phyloP scores from a whole-genome alignment of 2,797 vertebrate genomes.

The Microctenopoma stevenorrisi region DNA sequence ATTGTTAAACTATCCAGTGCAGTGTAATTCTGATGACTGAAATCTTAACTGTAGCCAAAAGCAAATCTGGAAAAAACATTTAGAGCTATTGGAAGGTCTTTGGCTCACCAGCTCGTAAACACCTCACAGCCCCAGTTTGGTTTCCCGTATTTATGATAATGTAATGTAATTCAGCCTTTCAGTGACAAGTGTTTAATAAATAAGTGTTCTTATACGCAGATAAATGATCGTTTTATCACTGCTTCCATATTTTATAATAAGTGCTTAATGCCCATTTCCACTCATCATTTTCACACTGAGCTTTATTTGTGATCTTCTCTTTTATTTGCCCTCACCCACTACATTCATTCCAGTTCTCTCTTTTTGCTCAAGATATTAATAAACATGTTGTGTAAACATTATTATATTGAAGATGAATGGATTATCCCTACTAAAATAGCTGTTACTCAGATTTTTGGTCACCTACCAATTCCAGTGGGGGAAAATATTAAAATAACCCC shows the following conservation, averaged over 20 bases:
- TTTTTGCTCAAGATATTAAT: constrained; percentile 45
- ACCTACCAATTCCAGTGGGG: constrained; percentile 81
- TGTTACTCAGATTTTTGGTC: constrained; percentile 84
- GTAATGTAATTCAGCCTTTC: constrained; percentile 77
- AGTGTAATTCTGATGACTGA: constrained; percentile 9
- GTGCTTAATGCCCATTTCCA: constrained; percentile 83
- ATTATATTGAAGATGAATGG: constrained; percentile 77
- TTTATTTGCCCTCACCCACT: constrained; percentile 68
- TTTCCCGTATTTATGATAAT: constrained; percentile 72
- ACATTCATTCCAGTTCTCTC: constrained; percentile 64
- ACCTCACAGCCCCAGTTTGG: constrained; percentile 58
- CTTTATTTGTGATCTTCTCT: constrained; percentile 76
- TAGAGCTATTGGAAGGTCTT: constrained; percentile 30
- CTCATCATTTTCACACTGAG: constrained; percentile 79
- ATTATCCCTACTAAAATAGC: constrained; percentile 84
- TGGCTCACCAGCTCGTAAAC: constrained; percentile 53
- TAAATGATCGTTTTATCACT: constrained; percentile 71
- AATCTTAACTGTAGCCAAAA: constrained; percentile 24
- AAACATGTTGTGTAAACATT: constrained; percentile 74
- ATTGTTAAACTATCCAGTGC: constrained; percentile 28
- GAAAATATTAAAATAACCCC: constrained; percentile 75
- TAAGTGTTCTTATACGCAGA: constrained; percentile 51
- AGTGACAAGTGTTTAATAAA: constrained; percentile 54
- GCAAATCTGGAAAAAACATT: constrained; percentile 16
- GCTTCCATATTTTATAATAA: constrained; percentile 76